Percentiles rank a stretch among this genome's conserved stretches.
These are phyloP conservation scores for Stenolophus ochropezus DNA, from an alignment of 2,888 invertebrate species.

Conservation along the genomic window DNA sequence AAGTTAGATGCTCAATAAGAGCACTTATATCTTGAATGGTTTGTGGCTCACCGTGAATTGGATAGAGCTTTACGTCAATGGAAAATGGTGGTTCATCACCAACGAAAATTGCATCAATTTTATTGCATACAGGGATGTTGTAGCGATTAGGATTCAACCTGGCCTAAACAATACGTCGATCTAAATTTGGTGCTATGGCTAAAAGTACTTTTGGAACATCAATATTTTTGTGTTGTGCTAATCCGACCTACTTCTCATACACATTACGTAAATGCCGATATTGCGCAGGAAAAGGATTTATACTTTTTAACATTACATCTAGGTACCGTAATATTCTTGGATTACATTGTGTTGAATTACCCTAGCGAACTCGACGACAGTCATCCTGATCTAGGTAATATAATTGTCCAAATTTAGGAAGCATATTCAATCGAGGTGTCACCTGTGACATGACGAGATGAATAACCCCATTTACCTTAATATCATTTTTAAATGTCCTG, in stretches of 20 bases:
- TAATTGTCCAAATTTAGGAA: too few species aligned
- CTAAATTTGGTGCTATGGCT: not conserved
- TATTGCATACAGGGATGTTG: not conserved
- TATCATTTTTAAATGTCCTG: not conserved
- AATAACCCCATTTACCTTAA: conserved; percentile 10
- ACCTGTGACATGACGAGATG: too few species aligned
- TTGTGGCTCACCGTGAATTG: not conserved
- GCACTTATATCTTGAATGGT: not conserved
- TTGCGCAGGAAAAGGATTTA: too few species aligned
- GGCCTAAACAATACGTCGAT: not conserved
- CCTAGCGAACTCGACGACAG: not conserved
- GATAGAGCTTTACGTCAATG: not conserved
- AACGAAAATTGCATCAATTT: conserved; percentile 1
- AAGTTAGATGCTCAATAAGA: not conserved
- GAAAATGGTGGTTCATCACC: conserved; percentile 1
- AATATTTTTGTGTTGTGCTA: not conserved
- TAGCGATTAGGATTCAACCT: not conserved
- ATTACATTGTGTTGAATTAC: not conserved
- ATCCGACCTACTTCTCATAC: not conserved
- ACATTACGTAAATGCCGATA: not conserved
- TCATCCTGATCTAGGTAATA: not conserved
- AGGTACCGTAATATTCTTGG: not conserved
- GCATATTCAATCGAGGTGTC: too few species aligned
- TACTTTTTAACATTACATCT: not conserved
- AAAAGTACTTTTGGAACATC: not conserved